Conservation (phyloP, 1,140 invertebrate genomes). For the Caenorhabditis elegans region WBcel235 BX284602.5:7520501-7521000, state of each 20-base stretch:
- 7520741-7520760: constrained; percentile 72
- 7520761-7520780: constrained; percentile 40
- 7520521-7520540: constrained; percentile 78
- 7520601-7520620: constrained; percentile 81
- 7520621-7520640: constrained; percentile 84
- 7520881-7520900: constrained; percentile 71
- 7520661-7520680: constrained; percentile 82
- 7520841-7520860: constrained; percentile 39
- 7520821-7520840: constrained; percentile 32
- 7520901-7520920: constrained; percentile 84
- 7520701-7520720: constrained; percentile 86
- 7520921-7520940: constrained; percentile 79
- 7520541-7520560: constrained; percentile 89
- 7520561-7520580: neutral
- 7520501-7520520: constrained; percentile 82
- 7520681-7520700: constrained; percentile 76
- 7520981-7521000: constrained; percentile 74
- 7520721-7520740: constrained; percentile 84
- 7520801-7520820: constrained; percentile 30
- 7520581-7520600: neutral
- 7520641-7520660: constrained; percentile 86
- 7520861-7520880: constrained; percentile 44
- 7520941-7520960: constrained; percentile 77
- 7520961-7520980: constrained; percentile 75
- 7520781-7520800: constrained; percentile 39